Conservation (phyloP, 1,140 invertebrate genomes). For the Platorchestia sp. region DNA sequence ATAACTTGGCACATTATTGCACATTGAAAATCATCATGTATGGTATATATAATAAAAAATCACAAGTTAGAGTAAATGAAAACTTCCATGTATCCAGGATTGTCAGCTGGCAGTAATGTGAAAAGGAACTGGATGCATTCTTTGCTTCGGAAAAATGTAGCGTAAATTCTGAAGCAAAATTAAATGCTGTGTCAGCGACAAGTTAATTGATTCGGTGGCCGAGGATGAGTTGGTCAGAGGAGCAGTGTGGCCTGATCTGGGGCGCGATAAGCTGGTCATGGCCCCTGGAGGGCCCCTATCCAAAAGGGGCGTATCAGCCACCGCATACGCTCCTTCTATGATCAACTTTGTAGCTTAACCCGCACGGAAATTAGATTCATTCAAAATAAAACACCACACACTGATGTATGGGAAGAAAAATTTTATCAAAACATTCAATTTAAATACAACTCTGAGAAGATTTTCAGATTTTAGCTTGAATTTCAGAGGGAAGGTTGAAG, state of each 20-base stretch:
- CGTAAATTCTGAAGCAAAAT: background rate
- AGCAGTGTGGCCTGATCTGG: slow-evolving; percentile 19
- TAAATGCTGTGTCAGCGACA: slow-evolving; percentile 43
- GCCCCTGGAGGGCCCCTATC: background rate
- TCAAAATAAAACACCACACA: too few relatives aligned
- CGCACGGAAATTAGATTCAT: background rate
- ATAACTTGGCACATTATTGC: background rate
- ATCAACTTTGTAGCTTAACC: background rate
- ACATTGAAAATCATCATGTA: too few relatives aligned
- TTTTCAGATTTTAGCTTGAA: background rate
- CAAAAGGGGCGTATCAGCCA: background rate
- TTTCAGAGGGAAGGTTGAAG: background rate
- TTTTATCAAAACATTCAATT: background rate
- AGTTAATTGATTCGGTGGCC: slow-evolving; percentile 10
- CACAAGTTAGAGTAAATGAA: background rate
- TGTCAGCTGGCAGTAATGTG: background rate
- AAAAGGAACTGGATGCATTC: background rate
- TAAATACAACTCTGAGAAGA: background rate
- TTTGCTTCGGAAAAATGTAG: background rate
- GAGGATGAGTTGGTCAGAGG: slow-evolving; percentile 15
- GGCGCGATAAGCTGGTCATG: background rate
- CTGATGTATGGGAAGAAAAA: background rate
- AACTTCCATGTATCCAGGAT: background rate
- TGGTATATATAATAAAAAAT: background rate
- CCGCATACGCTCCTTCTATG: background rate